Evolutionary conservation across 2,113 vertebrate genomes (phyloP).

Genomic region (Ictalurus furcatus): DNA sequence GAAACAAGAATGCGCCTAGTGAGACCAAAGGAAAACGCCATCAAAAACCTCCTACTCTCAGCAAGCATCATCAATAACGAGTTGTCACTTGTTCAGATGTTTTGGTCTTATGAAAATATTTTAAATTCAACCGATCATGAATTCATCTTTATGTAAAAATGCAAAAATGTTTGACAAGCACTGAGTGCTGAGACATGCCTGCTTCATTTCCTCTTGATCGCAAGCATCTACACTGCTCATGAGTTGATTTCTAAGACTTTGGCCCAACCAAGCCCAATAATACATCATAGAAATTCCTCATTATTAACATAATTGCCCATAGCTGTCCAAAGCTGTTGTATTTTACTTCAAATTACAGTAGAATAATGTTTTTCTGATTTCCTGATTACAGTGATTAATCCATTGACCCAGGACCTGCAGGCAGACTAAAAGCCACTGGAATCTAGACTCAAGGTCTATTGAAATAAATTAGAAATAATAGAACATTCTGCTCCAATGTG

Average conservation of each 20-base stretch:
- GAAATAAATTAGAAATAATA: neutral
- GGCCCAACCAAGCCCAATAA: neutral
- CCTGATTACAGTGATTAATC: slow-evolving; percentile 33
- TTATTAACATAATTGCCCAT: neutral
- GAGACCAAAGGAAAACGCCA: slow-evolving; percentile 14
- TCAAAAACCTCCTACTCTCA: neutral
- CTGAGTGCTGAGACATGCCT: neutral
- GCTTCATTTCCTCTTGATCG: neutral
- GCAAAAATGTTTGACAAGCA: neutral
- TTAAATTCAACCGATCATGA: slow-evolving; percentile 8
- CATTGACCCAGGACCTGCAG: neutral
- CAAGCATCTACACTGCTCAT: neutral
- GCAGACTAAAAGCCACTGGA: neutral
- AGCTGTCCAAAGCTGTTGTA: neutral
- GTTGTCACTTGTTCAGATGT: slow-evolving; percentile 59
- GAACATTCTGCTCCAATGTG: neutral
- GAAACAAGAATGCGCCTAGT: slow-evolving; percentile 12
- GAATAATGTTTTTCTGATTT: slow-evolving; percentile 9
- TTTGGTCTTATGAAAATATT: slow-evolving; percentile 1
- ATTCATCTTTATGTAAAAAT: slow-evolving; percentile 1
- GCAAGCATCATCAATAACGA: slow-evolving; percentile 55
- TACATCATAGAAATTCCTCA: neutral
- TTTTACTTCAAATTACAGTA: slow-evolving; percentile 13
- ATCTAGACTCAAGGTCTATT: neutral
- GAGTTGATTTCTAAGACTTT: neutral